A percentile compares a stretch with the other conserved stretches of the same genome.
phyloP scores from a whole-genome alignment of 2,797 vertebrate genomes.

The Lithobates pipiens region DNA sequence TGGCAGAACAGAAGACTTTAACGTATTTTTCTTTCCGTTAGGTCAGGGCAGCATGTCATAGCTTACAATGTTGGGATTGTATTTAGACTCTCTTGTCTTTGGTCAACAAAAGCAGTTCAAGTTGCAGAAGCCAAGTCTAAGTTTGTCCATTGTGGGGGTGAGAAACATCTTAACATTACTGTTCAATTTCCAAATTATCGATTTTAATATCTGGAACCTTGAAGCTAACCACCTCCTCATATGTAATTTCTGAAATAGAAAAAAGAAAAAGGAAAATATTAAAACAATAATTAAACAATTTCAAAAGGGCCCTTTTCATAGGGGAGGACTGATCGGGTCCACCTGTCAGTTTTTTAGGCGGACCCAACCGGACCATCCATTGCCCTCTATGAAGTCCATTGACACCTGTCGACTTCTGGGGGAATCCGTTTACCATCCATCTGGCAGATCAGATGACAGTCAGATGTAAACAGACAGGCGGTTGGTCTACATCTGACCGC shows the following conservation, averaged over 20 bases:
- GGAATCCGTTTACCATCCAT: no score
- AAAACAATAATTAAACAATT: background rate
- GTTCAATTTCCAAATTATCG: constrained; percentile 88
- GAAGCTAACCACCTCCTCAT: constrained; percentile 91
- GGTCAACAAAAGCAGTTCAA: constrained; percentile 47
- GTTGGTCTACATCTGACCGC: no score
- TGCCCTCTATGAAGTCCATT: no score
- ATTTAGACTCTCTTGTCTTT: constrained; percentile 36
- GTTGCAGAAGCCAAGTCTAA: constrained; percentile 23
- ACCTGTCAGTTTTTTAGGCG: no score
- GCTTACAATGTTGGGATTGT: constrained; percentile 15
- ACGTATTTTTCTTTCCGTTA: constrained; percentile 1
- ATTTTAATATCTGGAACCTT: constrained; percentile 84
- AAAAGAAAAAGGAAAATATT: background rate
- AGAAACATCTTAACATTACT: constrained; percentile 72
- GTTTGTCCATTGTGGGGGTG: constrained; percentile 9
- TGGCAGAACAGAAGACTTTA: background rate
- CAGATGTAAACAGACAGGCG: no score
- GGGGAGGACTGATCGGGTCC: no score
- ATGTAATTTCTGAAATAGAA: constrained; percentile 86
- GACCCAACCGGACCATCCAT: no score
- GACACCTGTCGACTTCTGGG: no score
- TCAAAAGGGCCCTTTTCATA: no score
- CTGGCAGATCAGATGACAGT: no score
- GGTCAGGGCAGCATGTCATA: constrained; percentile 11